Evolutionary conservation across 2,113 vertebrate genomes (phyloP).

Genomic region (Oryzias celebensis): DNA sequence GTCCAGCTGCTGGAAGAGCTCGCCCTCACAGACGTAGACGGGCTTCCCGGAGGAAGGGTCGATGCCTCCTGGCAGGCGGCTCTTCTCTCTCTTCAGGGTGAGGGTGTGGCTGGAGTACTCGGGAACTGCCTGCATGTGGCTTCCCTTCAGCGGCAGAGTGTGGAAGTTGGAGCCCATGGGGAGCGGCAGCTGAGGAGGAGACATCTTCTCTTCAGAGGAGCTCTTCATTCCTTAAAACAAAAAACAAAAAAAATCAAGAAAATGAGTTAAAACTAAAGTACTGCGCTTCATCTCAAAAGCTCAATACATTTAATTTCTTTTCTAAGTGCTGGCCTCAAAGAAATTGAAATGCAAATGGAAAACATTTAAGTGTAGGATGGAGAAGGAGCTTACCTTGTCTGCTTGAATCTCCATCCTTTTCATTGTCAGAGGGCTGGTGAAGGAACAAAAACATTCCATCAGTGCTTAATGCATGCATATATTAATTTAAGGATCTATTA

Average conservation of each 20-base stretch:
- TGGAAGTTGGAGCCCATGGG: conserved; percentile 92
- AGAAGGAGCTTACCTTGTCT: conserved; percentile 88
- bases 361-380: conserved; percentile 13
- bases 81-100: conserved; percentile 93
- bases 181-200: conserved; percentile 82
- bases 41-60: conserved; percentile 83
- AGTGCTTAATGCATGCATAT: conserved; percentile 59
- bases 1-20: conserved; percentile 96
- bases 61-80: conserved; percentile 58
- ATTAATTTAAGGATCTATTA: conserved; percentile 48
- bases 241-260: background rate
- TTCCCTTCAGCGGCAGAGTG: conserved; percentile 91
- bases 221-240: conserved; percentile 83
- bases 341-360: conserved; percentile 48
- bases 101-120: conserved; percentile 95
- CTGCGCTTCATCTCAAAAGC: background rate
- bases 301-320: conserved; percentile 18
- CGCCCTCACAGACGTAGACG: conserved; percentile 90
- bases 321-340: conserved; percentile 20
- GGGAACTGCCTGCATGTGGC: conserved; percentile 87
- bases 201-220: conserved; percentile 89
- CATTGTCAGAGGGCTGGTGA: conserved; percentile 89
- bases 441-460: conserved; percentile 52
- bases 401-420: conserved; percentile 96
- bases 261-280: conserved; percentile 8